Conservation (phyloP, 2,888 invertebrate genomes). For the Cerceris rybyensis region DNA sequence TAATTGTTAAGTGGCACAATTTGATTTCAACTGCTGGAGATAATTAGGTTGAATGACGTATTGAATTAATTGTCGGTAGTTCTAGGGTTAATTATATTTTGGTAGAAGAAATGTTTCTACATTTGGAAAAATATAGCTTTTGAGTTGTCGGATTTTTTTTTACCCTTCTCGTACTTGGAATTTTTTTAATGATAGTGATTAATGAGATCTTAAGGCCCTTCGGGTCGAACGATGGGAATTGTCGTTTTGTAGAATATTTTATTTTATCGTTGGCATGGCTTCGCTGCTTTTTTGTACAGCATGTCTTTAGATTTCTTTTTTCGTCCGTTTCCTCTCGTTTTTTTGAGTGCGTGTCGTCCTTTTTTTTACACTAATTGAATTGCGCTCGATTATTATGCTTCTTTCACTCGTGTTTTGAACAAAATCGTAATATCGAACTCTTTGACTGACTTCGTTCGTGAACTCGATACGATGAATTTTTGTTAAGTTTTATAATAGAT, state of each 20-base stretch:
- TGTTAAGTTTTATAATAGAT: too few species aligned
- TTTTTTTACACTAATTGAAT: background rate
- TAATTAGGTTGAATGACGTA: too few species aligned
- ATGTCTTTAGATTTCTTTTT: conserved; percentile 24
- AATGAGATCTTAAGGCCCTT: background rate
- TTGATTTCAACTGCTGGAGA: too few species aligned
- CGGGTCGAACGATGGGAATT: conserved; percentile 5
- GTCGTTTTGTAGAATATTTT: conserved; percentile 8
- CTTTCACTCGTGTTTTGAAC: background rate
- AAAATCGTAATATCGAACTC: conserved; percentile 10
- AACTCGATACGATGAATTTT: too few species aligned
- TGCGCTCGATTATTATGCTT: background rate
- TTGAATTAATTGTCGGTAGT: too few species aligned
- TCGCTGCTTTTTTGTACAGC: conserved; percentile 43
- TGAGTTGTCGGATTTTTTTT: conserved; percentile 29
- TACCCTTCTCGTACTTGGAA: conserved; percentile 15
- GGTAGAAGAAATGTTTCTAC: background rate
- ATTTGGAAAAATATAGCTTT: background rate
- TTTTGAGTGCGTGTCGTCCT: background rate
- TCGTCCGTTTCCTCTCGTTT: background rate
- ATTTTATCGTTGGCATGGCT: conserved; percentile 42
- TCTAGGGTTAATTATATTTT: background rate
- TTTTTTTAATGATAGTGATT: background rate
- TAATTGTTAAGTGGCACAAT: too few species aligned
- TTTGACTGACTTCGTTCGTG: conserved; percentile 7